Evolutionary conservation across 2,888 invertebrate genomes (phyloP), one percentile per base, ranked within the genome.

Genomic region (Lapara coniferarum): DNA sequence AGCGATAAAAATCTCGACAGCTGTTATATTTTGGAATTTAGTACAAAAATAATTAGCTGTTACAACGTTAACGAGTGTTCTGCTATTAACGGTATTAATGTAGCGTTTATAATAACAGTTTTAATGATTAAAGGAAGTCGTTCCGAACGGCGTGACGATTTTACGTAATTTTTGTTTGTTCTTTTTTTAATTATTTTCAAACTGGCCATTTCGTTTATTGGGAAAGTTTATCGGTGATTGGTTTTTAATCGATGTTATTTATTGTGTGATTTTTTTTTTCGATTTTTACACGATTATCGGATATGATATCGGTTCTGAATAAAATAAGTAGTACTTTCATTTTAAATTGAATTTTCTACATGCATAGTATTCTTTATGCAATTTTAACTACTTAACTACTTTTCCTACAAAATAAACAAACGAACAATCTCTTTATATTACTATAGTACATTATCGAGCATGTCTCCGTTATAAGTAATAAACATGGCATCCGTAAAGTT

Each of bases 111-210:
- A 80, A 78, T 76, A 80, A 79, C 77, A 74, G 77, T 80, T 84
- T 85, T 86, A 86, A 85, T 81, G 86, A 81, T 83, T 78, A 81
- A 81, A 81, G 89, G 89, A 89, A 88, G 88, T 85, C 78, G 81
- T 82, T 81, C 79, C 80, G 81, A 85, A 74, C 78, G 75, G 77
- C 80, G 78, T 80, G 83, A 85, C 85, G 78, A 79, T 75, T 63
- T 63, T 63, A 63, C 58, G 19, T 63, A 46, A 16, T 63, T 63
- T 63, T 63, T 63, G 49, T 55, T 55, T 55, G 55, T 55, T 55
- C 75, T 74, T 72, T 68, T 78, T 80, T 78, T 80, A 73, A 78
- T 69, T 76, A 67, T 71, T 72, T 72, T 68, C 76, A 76, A 74
- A 63, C 49, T 73, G 74, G 75, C 74, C 74, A 74, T 76, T 77